Conservation (phyloP, 2,888 invertebrate species). For the Xestia c-nigrum region DNA sequence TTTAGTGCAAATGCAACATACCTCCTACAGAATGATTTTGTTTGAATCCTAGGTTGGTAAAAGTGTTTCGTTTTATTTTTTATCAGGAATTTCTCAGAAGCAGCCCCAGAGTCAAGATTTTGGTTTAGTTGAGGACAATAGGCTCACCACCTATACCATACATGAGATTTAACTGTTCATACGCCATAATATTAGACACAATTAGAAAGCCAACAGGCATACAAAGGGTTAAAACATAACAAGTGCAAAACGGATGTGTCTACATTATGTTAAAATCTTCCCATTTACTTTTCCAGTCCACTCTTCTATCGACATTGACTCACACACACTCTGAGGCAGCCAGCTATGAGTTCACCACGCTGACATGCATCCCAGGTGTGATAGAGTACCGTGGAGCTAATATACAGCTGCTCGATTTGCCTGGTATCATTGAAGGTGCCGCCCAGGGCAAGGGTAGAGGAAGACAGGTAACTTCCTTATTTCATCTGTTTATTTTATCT, state of each 20-base stretch:
- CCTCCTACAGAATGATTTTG: neutral
- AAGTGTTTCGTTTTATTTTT: neutral
- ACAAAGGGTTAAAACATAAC: neutral
- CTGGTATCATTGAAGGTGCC: constrained; percentile 99
- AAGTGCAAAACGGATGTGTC: neutral
- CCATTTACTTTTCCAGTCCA: constrained; percentile 92
- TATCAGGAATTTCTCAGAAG: neutral
- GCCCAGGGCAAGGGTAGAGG: constrained; percentile 98
- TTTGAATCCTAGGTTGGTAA: neutral
- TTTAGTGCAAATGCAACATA: neutral
- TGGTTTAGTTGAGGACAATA: neutral
- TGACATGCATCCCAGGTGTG: constrained; percentile 99
- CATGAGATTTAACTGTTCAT: neutral
- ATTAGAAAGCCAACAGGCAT: no score
- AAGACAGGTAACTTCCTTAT: constrained; percentile 91
- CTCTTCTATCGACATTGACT: constrained; percentile 98
- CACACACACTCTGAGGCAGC: constrained; percentile 99
- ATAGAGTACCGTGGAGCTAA: constrained; percentile 99
- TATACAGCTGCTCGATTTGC: constrained; percentile 99
- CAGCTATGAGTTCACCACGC: constrained; percentile 99
- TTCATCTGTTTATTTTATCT: neutral
- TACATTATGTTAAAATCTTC: neutral
- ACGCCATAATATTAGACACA: no score
- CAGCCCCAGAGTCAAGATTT: neutral
- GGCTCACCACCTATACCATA: neutral